Percentiles rank a stretch among this genome's conserved stretches.
These are phyloP conservation scores for Colius striatus DNA, from an alignment of 2,113 vertebrate genomes.

Conservation along the genomic window DNA sequence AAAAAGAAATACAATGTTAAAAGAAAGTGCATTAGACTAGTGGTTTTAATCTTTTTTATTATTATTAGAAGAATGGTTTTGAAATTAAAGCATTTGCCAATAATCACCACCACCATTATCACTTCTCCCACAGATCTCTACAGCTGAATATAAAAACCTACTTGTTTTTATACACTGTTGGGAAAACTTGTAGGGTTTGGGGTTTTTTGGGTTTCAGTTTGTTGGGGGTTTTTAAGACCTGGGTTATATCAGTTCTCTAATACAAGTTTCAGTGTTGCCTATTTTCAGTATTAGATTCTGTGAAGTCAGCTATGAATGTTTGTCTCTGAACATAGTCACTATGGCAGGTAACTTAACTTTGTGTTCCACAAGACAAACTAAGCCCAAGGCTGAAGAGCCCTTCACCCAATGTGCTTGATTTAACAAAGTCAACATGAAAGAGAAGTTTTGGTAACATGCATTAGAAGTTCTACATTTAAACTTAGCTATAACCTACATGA, in stretches of 20 bases:
- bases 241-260: background rate
- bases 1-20: background rate
- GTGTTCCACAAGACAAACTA: background rate
- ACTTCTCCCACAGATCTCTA: background rate
- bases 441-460: background rate
- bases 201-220: background rate
- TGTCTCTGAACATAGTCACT: background rate
- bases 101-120: background rate
- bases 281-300: background rate
- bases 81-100: background rate
- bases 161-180: background rate
- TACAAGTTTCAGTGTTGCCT: background rate
- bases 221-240: background rate
- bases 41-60: background rate
- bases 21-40: background rate
- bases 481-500: background rate
- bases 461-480: background rate
- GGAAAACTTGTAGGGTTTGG: background rate
- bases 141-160: background rate
- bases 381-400: background rate
- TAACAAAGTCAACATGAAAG: background rate
- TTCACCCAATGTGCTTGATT: background rate
- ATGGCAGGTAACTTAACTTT: background rate
- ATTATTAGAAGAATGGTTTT: background rate
- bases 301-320: background rate